These are phyloP conservation scores for Sebastes kiyomatsui DNA, from an alignment of 2,797 vertebrate species.

Conservation along the genomic window DNA sequence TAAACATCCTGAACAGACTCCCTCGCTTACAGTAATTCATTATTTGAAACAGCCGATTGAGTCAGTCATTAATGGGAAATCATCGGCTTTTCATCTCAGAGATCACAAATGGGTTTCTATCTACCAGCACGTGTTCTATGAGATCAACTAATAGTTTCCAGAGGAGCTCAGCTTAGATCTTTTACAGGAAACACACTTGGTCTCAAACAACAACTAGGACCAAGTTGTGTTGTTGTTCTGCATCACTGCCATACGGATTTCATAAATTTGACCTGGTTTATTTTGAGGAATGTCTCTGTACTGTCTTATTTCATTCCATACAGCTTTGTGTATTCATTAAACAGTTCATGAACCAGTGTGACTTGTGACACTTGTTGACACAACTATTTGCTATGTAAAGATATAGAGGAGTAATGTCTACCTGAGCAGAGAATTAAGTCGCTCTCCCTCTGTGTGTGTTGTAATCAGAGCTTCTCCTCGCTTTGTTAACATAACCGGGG, in stretches of 20 bases:
- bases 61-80: constrained; percentile 59
- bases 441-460: too few relatives aligned
- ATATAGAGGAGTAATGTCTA: too few relatives aligned
- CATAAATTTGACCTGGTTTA: not conserved
- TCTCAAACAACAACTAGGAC: not conserved
- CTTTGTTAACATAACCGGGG: too few relatives aligned
- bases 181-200: constrained; percentile 35
- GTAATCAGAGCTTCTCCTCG: too few relatives aligned
- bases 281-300: not conserved
- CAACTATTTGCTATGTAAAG: too few relatives aligned
- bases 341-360: not conserved
- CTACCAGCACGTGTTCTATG: not conserved
- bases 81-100: constrained; percentile 32
- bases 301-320: not conserved
- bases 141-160: constrained; percentile 51
- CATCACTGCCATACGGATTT: not conserved
- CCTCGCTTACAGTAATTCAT: constrained; percentile 61
- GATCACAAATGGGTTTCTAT: constrained; percentile 7
- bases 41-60: constrained; percentile 44
- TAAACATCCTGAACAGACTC: constrained; percentile 27
- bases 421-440: too few relatives aligned
- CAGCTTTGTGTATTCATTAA: not conserved
- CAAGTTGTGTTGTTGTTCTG: not conserved
- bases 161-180: not conserved
- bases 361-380: not conserved